A percentile compares a stretch with the other conserved stretches of the same genome.
phyloP scores from a whole-genome alignment of 2,888 invertebrate species.

The Desoria tigrina region DNA sequence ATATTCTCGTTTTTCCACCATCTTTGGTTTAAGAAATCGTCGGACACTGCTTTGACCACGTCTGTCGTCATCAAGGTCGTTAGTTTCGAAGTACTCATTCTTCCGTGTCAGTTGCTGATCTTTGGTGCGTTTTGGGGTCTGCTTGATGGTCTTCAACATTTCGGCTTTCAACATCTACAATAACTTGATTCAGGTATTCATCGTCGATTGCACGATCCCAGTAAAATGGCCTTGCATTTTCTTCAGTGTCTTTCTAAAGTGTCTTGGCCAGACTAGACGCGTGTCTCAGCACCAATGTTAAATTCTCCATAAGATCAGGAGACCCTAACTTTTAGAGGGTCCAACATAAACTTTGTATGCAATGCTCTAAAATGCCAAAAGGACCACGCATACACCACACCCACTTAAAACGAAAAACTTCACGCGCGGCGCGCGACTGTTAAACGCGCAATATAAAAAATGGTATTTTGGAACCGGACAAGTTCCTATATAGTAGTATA shows the following conservation, averaged over 20 bases:
- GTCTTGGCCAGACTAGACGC: too few species aligned
- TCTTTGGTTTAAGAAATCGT: constrained; percentile 18
- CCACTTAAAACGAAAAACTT: too few species aligned
- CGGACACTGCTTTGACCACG: background rate
- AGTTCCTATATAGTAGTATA: too few species aligned
- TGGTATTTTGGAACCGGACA: too few species aligned
- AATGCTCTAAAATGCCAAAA: too few species aligned
- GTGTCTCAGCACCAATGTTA: too few species aligned
- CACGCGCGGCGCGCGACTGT: too few species aligned
- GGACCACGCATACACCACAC: too few species aligned
- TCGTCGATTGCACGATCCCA: background rate
- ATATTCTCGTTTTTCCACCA: constrained; percentile 33
- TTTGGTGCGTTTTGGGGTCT: background rate
- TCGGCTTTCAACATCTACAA: background rate
- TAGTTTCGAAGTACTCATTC: background rate
- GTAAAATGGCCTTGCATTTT: background rate
- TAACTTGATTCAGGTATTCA: background rate
- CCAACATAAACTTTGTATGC: too few species aligned
- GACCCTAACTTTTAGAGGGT: too few species aligned
- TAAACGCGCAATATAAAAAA: too few species aligned
- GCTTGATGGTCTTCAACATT: background rate
- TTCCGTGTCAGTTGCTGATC: background rate
- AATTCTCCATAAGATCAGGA: too few species aligned
- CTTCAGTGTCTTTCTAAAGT: background rate
- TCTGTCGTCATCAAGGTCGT: background rate